These are phyloP conservation scores for Erythrocercus mccallii DNA, from an alignment of 2,113 vertebrate species.

Conservation along the genomic window DNA sequence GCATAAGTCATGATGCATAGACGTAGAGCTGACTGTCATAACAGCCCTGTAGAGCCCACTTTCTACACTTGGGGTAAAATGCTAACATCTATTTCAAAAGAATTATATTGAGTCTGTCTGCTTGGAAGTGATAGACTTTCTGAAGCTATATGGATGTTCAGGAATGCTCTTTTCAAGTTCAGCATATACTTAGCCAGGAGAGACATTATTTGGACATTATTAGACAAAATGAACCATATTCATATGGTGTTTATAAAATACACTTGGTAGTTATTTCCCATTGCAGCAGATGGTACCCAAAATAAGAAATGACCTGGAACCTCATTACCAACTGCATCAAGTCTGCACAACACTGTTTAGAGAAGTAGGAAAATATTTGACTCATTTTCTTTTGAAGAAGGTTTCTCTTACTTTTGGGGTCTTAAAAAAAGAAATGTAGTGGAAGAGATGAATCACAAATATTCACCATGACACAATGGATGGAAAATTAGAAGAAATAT, in stretches of 20 bases:
- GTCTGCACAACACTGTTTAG: neutral
- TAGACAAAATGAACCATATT: neutral
- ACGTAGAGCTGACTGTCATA: neutral
- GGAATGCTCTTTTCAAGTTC: constrained; percentile 36
- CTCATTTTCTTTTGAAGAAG: neutral
- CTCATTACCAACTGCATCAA: constrained; percentile 17
- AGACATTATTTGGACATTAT: neutral
- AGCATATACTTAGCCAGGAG: neutral
- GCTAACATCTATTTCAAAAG: neutral
- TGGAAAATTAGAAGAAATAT: neutral
- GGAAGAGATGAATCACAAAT: neutral
- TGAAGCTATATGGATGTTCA: neutral
- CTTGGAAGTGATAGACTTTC: constrained; percentile 24
- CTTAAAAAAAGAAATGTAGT: neutral
- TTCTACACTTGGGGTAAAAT: neutral
- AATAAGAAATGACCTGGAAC: constrained; percentile 55
- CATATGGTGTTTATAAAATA: constrained; percentile 48
- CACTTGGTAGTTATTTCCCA: constrained; percentile 13
- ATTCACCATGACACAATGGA: neutral
- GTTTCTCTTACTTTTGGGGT: neutral
- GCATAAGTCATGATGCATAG: constrained; percentile 25
- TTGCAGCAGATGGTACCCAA: constrained; percentile 51
- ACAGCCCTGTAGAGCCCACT: neutral
- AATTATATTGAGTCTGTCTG: neutral
- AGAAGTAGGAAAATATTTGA: neutral